Percentiles rank a stretch among this genome's conserved stretches.
Conservation (phyloP, 2,797 vertebrate genomes). For the Onychomys arenicola region DNA sequence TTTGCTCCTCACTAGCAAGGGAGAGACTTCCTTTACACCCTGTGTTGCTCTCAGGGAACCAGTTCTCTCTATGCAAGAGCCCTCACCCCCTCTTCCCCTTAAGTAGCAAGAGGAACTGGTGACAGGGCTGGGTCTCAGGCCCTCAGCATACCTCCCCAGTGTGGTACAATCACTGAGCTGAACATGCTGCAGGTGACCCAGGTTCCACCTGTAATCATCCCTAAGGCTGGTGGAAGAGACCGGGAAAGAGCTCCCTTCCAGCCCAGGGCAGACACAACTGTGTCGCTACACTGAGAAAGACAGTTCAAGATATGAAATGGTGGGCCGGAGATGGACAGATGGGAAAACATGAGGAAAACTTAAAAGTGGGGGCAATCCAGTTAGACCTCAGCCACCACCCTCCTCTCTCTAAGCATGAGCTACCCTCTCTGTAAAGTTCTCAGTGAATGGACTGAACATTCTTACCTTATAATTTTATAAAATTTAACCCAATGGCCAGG, state of each 20-base stretch:
- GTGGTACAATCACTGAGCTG: no score
- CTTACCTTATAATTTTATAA: neutral
- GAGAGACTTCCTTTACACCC: fast-evolving
- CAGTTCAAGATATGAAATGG: neutral
- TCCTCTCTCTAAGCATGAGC: neutral
- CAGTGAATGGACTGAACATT: neutral
- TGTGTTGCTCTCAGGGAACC: neutral
- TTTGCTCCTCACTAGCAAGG: neutral
- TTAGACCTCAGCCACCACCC: fast-evolving
- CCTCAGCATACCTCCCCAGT: fast-evolving
- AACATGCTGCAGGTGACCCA: fast-evolving
- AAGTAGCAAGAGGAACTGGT: fast-evolving
- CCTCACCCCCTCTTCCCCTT: fast-evolving
- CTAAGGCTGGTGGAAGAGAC: neutral
- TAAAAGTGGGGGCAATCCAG: no score
- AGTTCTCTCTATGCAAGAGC: fast-evolving
- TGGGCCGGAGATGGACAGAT: fast-evolving
- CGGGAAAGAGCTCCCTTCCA: neutral
- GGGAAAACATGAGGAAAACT: neutral
- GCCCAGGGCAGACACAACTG: fast-evolving
- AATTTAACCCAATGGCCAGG: neutral
- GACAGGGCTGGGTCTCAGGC: no score
- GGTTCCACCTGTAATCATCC: fast-evolving
- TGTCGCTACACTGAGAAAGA: fast-evolving
- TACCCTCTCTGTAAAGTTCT: neutral